A percentile compares a stretch with the other conserved stretches of the same genome.
Conservation (phyloP, 2,113 vertebrate genomes). For the Barnardius zonarius region DNA sequence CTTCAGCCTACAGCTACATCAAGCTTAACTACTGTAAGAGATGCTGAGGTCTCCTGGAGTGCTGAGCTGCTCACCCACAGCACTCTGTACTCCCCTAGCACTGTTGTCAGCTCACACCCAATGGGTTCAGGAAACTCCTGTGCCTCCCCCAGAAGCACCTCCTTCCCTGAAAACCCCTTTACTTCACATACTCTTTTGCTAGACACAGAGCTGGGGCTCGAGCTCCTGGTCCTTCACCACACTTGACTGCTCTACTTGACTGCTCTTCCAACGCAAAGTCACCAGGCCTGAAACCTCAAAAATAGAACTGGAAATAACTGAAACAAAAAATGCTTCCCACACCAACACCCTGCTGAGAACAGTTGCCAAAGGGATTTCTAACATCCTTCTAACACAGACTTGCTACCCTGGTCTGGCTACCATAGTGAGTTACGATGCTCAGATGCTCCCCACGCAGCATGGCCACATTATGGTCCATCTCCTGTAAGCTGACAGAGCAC, state of each 20-base stretch:
- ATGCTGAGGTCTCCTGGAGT: neutral
- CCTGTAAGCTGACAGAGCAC: accelerated
- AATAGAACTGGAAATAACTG: neutral
- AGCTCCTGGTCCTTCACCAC: neutral
- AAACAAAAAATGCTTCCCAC: neutral
- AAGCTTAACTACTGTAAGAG: neutral
- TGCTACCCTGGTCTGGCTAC: neutral
- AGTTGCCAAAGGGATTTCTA: neutral
- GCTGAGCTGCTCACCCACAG: neutral
- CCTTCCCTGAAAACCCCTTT: neutral
- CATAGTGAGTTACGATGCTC: neutral
- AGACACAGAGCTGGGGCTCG: neutral
- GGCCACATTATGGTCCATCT: neutral
- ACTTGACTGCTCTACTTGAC: neutral
- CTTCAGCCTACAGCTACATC: neutral
- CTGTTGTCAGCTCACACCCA: neutral
- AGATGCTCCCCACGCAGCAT: neutral
- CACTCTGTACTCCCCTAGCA: neutral
- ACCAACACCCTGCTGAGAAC: neutral
- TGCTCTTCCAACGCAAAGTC: neutral
- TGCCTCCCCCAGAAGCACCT: neutral
- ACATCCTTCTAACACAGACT: neutral
- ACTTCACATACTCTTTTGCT: neutral
- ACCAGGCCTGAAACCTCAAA: neutral
- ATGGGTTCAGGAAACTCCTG: neutral